Conservation (phyloP, 2,888 invertebrate genomes). For the Pammene aurita region DNA sequence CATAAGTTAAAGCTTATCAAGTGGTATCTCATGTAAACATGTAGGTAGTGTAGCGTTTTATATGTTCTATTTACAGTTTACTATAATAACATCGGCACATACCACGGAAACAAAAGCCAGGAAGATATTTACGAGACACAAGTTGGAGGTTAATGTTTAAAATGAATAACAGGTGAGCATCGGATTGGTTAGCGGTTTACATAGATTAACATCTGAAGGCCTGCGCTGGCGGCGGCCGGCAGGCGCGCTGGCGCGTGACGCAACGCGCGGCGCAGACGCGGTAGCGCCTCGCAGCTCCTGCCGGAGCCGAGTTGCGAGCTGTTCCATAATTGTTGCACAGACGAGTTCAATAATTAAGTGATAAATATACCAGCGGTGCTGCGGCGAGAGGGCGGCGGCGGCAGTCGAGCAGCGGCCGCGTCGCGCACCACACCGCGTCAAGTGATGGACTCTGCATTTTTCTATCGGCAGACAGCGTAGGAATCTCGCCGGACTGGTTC, state of each 20-base stretch:
- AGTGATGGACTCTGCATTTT: constrained; percentile 83
- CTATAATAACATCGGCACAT: constrained; percentile 31
- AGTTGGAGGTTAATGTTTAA: constrained; percentile 73
- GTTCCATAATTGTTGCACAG: constrained; percentile 79
- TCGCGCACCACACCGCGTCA: constrained; percentile 75
- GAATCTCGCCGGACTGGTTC: constrained; percentile 87
- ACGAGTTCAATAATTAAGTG: constrained; percentile 82
- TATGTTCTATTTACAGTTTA: constrained; percentile 28
- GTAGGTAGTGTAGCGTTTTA: constrained; percentile 23
- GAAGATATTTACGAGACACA: constrained; percentile 66
- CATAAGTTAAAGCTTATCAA: constrained; percentile 42
- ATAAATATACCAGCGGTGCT: constrained; percentile 77
- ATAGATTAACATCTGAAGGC: constrained; percentile 74
- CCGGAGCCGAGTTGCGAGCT: constrained; percentile 61
- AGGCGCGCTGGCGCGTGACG: constrained; percentile 58
- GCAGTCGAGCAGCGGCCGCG: constrained; percentile 80
- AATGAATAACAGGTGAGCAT: constrained; percentile 68
- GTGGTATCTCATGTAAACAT: constrained; percentile 20
- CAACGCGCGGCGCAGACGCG: constrained; percentile 64
- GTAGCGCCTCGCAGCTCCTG: constrained; percentile 69
- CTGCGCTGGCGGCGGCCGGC: constrained; percentile 53
- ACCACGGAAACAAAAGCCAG: constrained; percentile 69
- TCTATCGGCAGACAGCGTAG: constrained; percentile 83
- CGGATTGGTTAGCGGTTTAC: constrained; percentile 59
- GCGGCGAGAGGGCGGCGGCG: constrained; percentile 75